Evolutionary conservation across 2,797 vertebrate genomes (phyloP).

Genomic region (Protosalanx chinensis): DNA sequence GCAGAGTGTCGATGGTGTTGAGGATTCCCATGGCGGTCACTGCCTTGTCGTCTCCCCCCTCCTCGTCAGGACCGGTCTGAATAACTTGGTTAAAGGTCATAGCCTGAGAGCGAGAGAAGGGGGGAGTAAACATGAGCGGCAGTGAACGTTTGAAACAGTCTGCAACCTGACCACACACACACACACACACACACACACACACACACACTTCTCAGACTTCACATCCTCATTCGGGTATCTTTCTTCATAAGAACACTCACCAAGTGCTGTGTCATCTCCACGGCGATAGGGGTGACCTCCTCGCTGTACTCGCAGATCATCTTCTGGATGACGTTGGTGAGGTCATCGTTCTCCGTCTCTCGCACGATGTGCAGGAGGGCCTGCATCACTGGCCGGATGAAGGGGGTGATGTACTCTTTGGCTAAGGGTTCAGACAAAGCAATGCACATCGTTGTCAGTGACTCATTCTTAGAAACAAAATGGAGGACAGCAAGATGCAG

Average conservation of each 20-base stretch:
- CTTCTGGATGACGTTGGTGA: slow-evolving; percentile 99
- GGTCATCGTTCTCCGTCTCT: slow-evolving; percentile 98
- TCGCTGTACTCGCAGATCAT: slow-evolving; percentile 99
- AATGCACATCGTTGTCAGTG: not conserved
- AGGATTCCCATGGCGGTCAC: slow-evolving; percentile 99
- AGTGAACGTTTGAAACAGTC: not conserved
- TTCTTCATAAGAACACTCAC: slow-evolving; percentile 66
- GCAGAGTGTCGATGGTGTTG: slow-evolving; percentile 97
- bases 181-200: not conserved
- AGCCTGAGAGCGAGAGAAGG: slow-evolving; percentile 70
- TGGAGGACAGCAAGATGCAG: too few relatives aligned
- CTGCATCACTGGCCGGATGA: slow-evolving; percentile 98
- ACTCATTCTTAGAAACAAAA: too few relatives aligned
- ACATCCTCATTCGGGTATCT: not conserved
- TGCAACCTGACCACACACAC: not conserved
- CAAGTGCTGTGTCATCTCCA: slow-evolving; percentile 99
- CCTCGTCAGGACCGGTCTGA: slow-evolving; percentile 97
- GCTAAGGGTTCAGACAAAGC: slow-evolving; percentile 65
- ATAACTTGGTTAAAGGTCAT: slow-evolving; percentile 99
- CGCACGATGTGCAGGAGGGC: slow-evolving; percentile 98
- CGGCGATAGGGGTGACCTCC: slow-evolving; percentile 97
- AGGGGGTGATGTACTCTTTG: slow-evolving; percentile 97
- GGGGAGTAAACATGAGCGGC: not conserved
- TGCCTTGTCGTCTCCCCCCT: slow-evolving; percentile 97
- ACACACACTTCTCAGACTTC: not conserved